Conservation (phyloP, 2,113 vertebrate genomes). For the Girardinichthys multiradiatus region DNA sequence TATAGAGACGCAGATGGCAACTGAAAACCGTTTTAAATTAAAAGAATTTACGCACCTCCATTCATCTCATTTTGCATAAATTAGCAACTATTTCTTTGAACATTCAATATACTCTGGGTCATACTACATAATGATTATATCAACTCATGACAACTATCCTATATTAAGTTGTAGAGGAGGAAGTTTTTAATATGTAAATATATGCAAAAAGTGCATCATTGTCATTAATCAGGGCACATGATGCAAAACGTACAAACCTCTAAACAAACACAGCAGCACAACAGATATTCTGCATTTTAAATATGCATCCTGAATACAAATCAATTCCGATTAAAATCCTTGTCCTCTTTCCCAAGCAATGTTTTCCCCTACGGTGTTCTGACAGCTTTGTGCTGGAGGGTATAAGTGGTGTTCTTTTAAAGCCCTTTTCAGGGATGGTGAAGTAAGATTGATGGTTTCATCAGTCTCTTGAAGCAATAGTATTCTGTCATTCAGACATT, state of each 20-base stretch:
- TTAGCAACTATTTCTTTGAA: slow-evolving; percentile 6
- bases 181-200: slow-evolving; percentile 24
- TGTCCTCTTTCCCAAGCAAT: background rate
- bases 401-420: background rate
- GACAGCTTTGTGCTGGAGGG: background rate
- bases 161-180: slow-evolving; percentile 5
- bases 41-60: slow-evolving; percentile 14
- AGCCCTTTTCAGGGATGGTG: background rate
- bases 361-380: background rate
- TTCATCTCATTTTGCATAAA: slow-evolving; percentile 4
- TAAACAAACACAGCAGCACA: slow-evolving; percentile 1
- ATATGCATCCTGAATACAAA: slow-evolving; percentile 20
- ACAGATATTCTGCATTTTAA: slow-evolving; percentile 39
- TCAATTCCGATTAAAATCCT: slow-evolving; percentile 16
- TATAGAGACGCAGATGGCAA: slow-evolving; percentile 1
- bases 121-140: slow-evolving; percentile 6
- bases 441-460: background rate
- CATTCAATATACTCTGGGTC: slow-evolving; percentile 7
- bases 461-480: background rate
- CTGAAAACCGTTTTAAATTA: slow-evolving; percentile 21
- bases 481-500: background rate
- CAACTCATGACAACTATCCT: background rate
- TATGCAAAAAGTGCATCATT: slow-evolving; percentile 25
- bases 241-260: slow-evolving; percentile 14
- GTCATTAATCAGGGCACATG: slow-evolving; percentile 25